Percentiles rank a stretch among this genome's conserved stretches.
Evolutionary conservation across 2,888 invertebrate genomes (phyloP).

Genomic region (Caenorhabditis sp.): DNA sequence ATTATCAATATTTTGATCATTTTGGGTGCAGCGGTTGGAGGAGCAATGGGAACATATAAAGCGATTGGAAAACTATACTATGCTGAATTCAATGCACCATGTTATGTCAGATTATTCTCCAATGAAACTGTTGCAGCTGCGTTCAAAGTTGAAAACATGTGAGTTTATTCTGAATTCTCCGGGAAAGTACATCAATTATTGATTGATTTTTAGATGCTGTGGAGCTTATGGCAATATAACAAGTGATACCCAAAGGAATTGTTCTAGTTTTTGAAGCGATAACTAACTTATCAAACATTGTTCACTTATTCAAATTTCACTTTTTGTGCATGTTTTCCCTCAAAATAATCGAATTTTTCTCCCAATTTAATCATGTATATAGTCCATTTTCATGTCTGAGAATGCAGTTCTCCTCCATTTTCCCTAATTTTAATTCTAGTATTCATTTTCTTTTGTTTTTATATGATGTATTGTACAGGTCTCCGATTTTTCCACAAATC

Average conservation of each 20-base stretch:
- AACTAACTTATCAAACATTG: background rate
- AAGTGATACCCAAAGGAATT: background rate
- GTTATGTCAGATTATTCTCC: conserved; percentile 54
- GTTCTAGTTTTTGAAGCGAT: background rate
- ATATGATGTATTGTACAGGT: too few species aligned
- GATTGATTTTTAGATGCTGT: conserved; percentile 28
- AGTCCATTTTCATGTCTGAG: background rate
- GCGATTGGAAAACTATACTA: conserved; percentile 54
- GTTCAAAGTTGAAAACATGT: conserved; percentile 43
- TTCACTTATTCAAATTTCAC: conserved; percentile 13
- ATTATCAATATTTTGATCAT: conserved; percentile 59
- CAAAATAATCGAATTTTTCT: background rate
- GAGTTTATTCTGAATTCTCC: conserved; percentile 15
- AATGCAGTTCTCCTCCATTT: background rate
- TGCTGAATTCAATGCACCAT: conserved; percentile 59
- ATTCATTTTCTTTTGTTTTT: too few species aligned
- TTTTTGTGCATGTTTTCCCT: background rate
- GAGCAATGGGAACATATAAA: conserved; percentile 59
- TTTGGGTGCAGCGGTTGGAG: conserved; percentile 60
- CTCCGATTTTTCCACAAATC: too few species aligned
- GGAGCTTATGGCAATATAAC: conserved; percentile 10
- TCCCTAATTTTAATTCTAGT: too few species aligned
- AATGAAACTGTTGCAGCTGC: conserved; percentile 30
- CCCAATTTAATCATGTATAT: background rate
- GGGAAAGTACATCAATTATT: too few species aligned